Evolutionary conservation across 1,140 invertebrate genomes (phyloP), one percentile per base, ranked within the genome.

Genomic region (Conus betulinus): DNA sequence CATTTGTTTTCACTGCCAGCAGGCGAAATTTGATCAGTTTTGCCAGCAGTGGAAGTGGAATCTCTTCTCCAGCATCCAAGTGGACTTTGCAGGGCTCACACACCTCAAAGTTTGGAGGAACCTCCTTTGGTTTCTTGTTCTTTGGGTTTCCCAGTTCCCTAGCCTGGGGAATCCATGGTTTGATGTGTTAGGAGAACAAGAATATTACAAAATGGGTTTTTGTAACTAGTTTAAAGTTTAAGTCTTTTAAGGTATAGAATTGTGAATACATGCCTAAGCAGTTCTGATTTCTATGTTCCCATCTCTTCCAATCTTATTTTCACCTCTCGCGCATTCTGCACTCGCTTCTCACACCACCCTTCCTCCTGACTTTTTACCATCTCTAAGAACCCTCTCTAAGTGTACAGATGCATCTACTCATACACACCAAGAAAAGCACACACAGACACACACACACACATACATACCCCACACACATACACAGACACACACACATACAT

Each of bases 21-120:
- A 95, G 88, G 88, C 93, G 93, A 78, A 92, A 95, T 88, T 95
- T 95, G 52, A 95, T 91, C 20, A 95, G 93, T 87, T 94, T 93
- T 55, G 94, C 92, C 81, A 95, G 84, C 27, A 95, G 89, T 63
- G 91, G 88, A 11, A 93, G 74, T 25, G 95, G 93, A 13, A 95
- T 93, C 25, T 94, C 94, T 82, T 95, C 93, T 81, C 90, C 92
- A 57, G 92, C 91, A 78, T 95, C 95, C 13, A 95, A 88, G 86
- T 93, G 89, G 23, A 88, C 84, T 88, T 94, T 95, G 76, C 93
- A 92, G 25, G 93, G 88, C 67, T 95, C 95, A 92, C 93, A 94
- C 11, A 95, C 90, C 91, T 95, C 95, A 92, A 87, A 94, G 90
- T 93, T 90, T 20, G 89, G 78, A 60, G 94, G 93, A 71, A 91